Evolutionary conservation across 2,113 vertebrate species (phyloP).

Genomic region (Oncorhynchus tshawytscha): DNA sequence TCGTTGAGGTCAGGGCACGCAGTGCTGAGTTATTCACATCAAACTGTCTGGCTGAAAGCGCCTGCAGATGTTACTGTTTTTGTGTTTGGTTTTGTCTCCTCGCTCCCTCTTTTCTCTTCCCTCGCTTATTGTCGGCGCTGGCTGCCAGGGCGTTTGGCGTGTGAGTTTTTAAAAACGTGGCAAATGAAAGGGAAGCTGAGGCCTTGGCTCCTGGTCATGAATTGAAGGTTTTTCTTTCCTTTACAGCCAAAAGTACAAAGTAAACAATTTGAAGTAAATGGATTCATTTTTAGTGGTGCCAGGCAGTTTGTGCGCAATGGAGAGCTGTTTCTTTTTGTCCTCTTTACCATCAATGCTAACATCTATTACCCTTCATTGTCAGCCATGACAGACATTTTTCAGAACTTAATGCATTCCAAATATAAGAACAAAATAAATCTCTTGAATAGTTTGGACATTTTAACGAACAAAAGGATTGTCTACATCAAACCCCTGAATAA

Average conservation of each 20-base stretch:
- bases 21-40: constrained; percentile 88
- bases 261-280: constrained; percentile 76
- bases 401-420: constrained; percentile 70
- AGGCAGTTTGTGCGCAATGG: constrained; percentile 65
- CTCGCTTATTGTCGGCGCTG: constrained; percentile 53
- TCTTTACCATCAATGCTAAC: constrained; percentile 65
- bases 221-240: constrained; percentile 56
- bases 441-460: constrained; percentile 66
- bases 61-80: constrained; percentile 84
- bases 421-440: constrained; percentile 58
- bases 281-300: constrained; percentile 76
- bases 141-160: constrained; percentile 68
- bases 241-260: constrained; percentile 77
- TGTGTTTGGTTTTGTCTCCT: constrained; percentile 69
- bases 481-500: constrained; percentile 60
- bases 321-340: constrained; percentile 68
- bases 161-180: constrained; percentile 70
- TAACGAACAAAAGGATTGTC: constrained; percentile 48
- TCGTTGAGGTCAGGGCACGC: constrained; percentile 83
- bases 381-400: constrained; percentile 68
- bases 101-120: constrained; percentile 39
- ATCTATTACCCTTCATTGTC: constrained; percentile 72
- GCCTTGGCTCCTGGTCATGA: constrained; percentile 69
- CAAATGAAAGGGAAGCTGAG: constrained; percentile 64
- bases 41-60: constrained; percentile 77